Percentiles rank a stretch among this genome's conserved stretches.
Evolutionary conservation across 2,113 vertebrate genomes (phyloP).

Genomic region (Perca flavescens): DNA sequence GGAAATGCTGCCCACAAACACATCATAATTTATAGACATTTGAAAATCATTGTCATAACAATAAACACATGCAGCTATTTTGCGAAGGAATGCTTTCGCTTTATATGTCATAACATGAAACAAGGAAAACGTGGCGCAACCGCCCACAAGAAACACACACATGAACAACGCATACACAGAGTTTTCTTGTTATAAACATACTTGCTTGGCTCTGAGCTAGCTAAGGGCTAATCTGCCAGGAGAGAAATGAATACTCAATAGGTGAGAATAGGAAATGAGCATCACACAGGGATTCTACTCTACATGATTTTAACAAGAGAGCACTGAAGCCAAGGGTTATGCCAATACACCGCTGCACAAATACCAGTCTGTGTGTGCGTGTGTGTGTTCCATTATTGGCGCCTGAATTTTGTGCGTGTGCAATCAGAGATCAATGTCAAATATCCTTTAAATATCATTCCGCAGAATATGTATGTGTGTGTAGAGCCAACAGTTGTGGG

Average conservation of each 20-base stretch:
- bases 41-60: not conserved
- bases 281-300: slow-evolving; percentile 43
- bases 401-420: not conserved
- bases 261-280: slow-evolving; percentile 68
- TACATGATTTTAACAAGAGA: slow-evolving; percentile 62
- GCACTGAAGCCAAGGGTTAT: slow-evolving; percentile 49
- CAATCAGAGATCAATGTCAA: slow-evolving; percentile 25
- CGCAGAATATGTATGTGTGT: not conserved
- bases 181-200: slow-evolving; percentile 2
- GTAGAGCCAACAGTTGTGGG: not conserved
- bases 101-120: not conserved
- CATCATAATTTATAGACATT: not conserved
- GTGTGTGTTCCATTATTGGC: not conserved
- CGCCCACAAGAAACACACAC: not conserved
- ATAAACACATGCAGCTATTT: not conserved
- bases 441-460: slow-evolving; percentile 35
- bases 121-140: not conserved
- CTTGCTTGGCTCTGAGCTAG: slow-evolving; percentile 37
- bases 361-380: slow-evolving; percentile 22
- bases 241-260: slow-evolving; percentile 74
- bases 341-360: slow-evolving; percentile 53
- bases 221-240: slow-evolving; percentile 54
- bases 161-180: not conserved
- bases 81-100: not conserved
- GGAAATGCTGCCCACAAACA: not conserved